phyloP scores from a whole-genome alignment of 2,888 invertebrate species.

The Nomada hirtipes region DNA sequence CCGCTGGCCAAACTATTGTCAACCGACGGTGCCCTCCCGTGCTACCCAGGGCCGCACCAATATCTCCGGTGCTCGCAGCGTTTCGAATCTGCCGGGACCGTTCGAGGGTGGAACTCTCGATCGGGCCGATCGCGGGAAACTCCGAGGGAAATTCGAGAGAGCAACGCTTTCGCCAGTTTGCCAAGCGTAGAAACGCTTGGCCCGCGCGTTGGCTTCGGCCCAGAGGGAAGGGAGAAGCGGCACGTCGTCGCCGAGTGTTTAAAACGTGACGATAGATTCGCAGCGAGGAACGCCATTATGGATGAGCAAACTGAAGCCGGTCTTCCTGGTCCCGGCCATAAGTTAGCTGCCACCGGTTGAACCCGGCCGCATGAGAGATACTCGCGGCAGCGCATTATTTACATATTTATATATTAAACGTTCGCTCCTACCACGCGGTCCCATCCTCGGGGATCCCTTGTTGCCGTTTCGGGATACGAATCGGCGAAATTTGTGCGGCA shows the following conservation, averaged over 20 bases:
- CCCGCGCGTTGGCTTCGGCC: no score
- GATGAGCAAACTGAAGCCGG: conserved; percentile 70
- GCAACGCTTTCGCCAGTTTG: no score
- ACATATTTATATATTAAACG: conserved; percentile 82
- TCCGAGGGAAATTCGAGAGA: no score
- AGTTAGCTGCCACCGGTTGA: conserved; percentile 79
- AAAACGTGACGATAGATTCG: conserved; percentile 80
- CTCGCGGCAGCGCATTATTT: conserved; percentile 79
- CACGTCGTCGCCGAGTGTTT: conserved; percentile 45
- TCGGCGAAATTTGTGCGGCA: conserved; percentile 60
- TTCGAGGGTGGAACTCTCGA: no score
- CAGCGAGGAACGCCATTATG: conserved; percentile 74
- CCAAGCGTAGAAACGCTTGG: no score
- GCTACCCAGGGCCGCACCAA: conserved; percentile 50
- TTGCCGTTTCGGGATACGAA: conserved; percentile 64
- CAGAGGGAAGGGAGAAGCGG: neutral
- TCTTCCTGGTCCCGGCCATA: conserved; percentile 78
- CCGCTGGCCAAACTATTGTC: conserved; percentile 75
- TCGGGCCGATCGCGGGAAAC: no score
- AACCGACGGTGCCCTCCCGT: conserved; percentile 33
- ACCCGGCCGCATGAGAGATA: conserved; percentile 79
- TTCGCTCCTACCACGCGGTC: conserved; percentile 46
- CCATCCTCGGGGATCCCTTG: conserved; percentile 61
- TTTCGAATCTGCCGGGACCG: neutral
- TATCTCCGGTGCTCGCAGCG: neutral